Conservation (phyloP, 1,140 invertebrate genomes). For the Saccostrea cuccullata region DNA sequence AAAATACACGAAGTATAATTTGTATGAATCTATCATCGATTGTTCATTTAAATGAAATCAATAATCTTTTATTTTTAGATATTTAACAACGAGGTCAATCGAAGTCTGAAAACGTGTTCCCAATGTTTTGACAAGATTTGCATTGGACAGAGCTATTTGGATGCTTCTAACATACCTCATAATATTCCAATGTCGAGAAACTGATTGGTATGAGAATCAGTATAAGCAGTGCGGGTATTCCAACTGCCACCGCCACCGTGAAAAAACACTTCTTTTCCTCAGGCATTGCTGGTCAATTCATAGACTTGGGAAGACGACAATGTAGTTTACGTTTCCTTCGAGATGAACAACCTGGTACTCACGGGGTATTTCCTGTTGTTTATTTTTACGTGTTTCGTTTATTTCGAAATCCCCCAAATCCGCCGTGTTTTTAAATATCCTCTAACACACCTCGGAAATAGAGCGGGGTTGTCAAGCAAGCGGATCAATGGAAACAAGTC, state of each 20-base stretch:
- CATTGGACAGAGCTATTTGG: too few species aligned
- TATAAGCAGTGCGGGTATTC: slow-evolving; percentile 42
- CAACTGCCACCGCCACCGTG: background rate
- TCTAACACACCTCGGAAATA: background rate
- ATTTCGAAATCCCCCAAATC: background rate
- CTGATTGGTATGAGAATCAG: slow-evolving; percentile 57
- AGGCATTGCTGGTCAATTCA: background rate
- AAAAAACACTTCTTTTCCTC: background rate
- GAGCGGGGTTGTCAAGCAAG: background rate
- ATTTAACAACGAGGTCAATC: too few species aligned
- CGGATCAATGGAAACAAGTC: background rate
- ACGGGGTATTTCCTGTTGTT: background rate
- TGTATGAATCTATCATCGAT: too few species aligned
- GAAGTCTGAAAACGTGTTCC: too few species aligned
- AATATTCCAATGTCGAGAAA: slow-evolving; percentile 61
- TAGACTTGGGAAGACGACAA: background rate
- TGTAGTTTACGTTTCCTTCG: background rate
- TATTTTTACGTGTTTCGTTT: too few species aligned
- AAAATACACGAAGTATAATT: too few species aligned
- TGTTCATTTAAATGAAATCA: too few species aligned
- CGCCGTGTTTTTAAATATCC: background rate
- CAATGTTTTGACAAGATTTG: too few species aligned
- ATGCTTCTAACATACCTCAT: slow-evolving; percentile 51
- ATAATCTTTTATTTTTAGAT: too few species aligned
- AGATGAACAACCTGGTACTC: background rate